Conservation (phyloP, 2,888 invertebrate genomes). For the Cataglyphis altisquamis region DNA sequence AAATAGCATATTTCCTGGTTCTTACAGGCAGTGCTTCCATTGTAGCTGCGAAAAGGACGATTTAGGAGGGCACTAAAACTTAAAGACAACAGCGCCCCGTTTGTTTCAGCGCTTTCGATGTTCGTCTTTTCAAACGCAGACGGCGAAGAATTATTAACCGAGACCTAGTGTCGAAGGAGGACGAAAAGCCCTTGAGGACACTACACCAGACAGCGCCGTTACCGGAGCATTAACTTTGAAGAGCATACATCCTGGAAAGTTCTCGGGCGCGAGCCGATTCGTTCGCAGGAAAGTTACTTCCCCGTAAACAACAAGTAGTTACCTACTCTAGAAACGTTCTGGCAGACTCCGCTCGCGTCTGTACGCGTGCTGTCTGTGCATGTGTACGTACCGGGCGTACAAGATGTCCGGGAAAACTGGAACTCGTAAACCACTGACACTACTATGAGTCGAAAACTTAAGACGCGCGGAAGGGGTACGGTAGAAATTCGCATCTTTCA, state of each 20-base stretch:
- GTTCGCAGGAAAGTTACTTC: slow-evolving; percentile 81
- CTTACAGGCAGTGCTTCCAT: background rate
- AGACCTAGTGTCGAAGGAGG: slow-evolving; percentile 59
- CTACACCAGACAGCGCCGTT: slow-evolving; percentile 64
- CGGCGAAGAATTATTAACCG: slow-evolving; percentile 33
- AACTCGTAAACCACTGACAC: slow-evolving; percentile 77
- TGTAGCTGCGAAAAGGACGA: slow-evolving; percentile 26
- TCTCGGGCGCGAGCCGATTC: slow-evolving; percentile 78
- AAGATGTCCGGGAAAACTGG: slow-evolving; percentile 78
- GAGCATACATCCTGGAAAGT: slow-evolving; percentile 81
- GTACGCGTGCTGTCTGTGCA: slow-evolving; percentile 69
- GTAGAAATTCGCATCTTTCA: slow-evolving; percentile 47
- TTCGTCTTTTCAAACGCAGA: slow-evolving; percentile 17
- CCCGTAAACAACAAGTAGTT: slow-evolving; percentile 83
- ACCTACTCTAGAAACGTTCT: slow-evolving; percentile 76
- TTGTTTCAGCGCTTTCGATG: slow-evolving; percentile 41
- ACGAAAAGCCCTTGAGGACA: slow-evolving; percentile 58
- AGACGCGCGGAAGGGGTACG: slow-evolving; percentile 19
- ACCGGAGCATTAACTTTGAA: slow-evolving; percentile 79
- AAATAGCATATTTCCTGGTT: background rate
- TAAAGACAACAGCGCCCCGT: slow-evolving; percentile 43
- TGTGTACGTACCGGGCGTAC: slow-evolving; percentile 62
- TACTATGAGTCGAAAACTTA: slow-evolving; percentile 62
- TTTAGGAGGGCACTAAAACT: slow-evolving; percentile 26
- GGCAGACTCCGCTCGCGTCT: slow-evolving; percentile 62